A percentile compares a stretch with the other conserved stretches of the same genome.
phyloP scores from a whole-genome alignment of 2,797 vertebrate species.

The Pangasius macronema region DNA sequence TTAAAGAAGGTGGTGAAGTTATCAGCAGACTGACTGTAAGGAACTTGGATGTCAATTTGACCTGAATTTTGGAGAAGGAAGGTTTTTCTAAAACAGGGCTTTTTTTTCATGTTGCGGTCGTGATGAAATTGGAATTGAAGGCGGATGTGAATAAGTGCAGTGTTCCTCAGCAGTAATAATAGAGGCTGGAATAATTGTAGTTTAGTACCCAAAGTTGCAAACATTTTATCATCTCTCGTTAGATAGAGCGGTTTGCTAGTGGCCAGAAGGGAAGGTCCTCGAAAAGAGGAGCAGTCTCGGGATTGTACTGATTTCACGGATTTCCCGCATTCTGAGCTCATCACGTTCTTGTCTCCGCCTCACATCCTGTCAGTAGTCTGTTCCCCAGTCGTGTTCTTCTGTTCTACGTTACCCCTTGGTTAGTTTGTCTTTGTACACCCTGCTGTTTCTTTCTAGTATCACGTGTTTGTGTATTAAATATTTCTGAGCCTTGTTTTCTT shows the following conservation, averaged over 20 bases:
- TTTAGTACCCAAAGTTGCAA: neutral
- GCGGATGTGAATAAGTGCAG: neutral
- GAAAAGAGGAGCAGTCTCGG: neutral
- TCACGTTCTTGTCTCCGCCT: neutral
- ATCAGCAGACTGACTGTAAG: neutral
- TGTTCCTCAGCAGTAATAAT: neutral
- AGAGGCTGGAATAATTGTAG: neutral
- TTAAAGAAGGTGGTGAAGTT: neutral
- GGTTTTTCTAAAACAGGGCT: too few species aligned
- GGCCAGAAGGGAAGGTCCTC: neutral
- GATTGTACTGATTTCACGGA: neutral
- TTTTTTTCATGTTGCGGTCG: neutral
- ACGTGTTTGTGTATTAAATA: neutral
- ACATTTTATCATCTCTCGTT: neutral
- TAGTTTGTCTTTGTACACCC: neutral
- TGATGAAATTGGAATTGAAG: neutral
- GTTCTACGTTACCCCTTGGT: neutral
- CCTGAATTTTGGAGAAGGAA: neutral
- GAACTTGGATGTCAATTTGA: neutral
- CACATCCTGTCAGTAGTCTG: neutral
- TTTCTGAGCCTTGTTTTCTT: neutral
- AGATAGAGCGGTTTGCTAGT: neutral
- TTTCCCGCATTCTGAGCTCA: neutral
- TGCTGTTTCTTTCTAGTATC: neutral
- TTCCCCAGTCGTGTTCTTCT: neutral